phyloP scores from a whole-genome alignment of 2,113 vertebrate genomes.

The Paramisgurnus dabryanus region DNA sequence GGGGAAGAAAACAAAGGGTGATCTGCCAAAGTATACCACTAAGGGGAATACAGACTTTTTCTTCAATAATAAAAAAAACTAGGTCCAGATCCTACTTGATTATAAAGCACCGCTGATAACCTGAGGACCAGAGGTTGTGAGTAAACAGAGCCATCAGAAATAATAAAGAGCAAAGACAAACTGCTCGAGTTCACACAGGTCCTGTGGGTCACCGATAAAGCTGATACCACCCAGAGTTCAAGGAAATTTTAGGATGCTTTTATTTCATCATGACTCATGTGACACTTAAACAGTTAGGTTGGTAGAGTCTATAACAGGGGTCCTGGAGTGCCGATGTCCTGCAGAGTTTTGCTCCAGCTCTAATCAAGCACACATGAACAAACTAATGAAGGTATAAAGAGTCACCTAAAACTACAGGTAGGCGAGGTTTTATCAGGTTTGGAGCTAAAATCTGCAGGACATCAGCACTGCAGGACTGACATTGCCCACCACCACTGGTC shows the following conservation, averaged over 20 bases:
- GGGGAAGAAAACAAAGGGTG: background rate
- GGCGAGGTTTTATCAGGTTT: too few species aligned
- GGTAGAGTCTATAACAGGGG: background rate
- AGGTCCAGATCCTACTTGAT: background rate
- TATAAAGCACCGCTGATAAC: background rate
- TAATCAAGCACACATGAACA: too few species aligned
- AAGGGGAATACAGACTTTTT: background rate
- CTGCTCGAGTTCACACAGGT: background rate
- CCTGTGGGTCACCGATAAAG: background rate
- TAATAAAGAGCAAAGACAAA: background rate
- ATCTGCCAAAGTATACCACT: background rate
- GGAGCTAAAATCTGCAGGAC: too few species aligned
- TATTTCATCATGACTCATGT: background rate
- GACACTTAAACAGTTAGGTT: slow-evolving; percentile 26
- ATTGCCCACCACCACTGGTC: too few species aligned
- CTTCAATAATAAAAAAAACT: background rate
- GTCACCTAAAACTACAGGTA: too few species aligned
- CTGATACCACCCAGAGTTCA: background rate
- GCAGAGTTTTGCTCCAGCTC: slow-evolving; percentile 3
- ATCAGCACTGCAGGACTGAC: too few species aligned
- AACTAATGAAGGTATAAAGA: too few species aligned
- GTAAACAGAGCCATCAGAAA: background rate
- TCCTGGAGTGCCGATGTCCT: background rate
- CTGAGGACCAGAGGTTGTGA: background rate
- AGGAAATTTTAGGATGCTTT: background rate